Percentiles rank a stretch among this genome's conserved stretches.
phyloP scores from a whole-genome alignment of 2,888 invertebrate species.

The Tiliacea citrago region DNA sequence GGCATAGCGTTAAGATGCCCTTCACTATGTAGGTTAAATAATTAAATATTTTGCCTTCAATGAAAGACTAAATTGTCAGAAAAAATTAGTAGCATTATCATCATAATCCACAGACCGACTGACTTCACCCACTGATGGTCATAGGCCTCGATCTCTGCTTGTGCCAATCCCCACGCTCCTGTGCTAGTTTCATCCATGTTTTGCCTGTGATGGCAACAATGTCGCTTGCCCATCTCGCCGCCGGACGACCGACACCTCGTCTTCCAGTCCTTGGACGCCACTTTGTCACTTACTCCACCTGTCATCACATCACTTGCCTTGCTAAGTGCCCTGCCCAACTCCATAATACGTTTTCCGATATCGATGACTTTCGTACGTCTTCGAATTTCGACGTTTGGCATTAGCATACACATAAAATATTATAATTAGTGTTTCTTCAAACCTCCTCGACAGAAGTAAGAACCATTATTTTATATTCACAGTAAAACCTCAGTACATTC shows the following conservation, averaged over 20 bases:
- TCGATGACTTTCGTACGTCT: not conserved
- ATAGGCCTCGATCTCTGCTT: too few species aligned
- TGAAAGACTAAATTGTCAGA: not conserved
- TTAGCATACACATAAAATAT: not conserved
- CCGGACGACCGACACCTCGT: too few species aligned
- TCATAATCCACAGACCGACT: not conserved
- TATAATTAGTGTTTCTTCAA: not conserved
- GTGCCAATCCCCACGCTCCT: too few species aligned
- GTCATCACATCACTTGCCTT: too few species aligned
- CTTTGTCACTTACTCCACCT: too few species aligned
- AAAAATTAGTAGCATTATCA: not conserved
- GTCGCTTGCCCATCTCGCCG: too few species aligned
- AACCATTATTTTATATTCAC: conserved; percentile 65
- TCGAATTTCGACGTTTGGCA: not conserved
- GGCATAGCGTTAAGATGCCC: too few species aligned
- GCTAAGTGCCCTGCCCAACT: not conserved
- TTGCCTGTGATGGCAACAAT: too few species aligned
- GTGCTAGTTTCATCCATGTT: too few species aligned
- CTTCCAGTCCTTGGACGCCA: too few species aligned
- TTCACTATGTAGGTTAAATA: not conserved
- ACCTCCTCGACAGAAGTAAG: not conserved
- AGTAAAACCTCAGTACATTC: conserved; percentile 95
- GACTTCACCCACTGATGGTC: too few species aligned
- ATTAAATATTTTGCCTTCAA: not conserved
- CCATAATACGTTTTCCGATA: not conserved